Evolutionary conservation across 2,888 invertebrate species (phyloP), one percentile per base, ranked within the genome.

Genomic region (Ptychoptera contaminata): DNA sequence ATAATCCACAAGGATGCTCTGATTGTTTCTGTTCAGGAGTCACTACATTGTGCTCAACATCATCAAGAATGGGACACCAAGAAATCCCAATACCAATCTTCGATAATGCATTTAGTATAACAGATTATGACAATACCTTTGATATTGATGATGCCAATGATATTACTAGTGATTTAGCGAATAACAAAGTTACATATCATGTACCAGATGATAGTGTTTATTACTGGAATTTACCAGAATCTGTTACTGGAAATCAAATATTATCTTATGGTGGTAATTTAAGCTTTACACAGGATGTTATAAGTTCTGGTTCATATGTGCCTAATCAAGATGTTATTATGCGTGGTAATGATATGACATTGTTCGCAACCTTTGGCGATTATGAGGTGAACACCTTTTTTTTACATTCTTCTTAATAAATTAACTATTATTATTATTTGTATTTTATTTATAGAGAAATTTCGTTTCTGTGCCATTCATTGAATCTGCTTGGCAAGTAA

Each of bases 21-120:
- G 70, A 79, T 44, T 96, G 94, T 60, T 93, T 79, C 70, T 96
- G 94, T 62, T 88, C 86, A 16, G 87, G 86, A 10, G 77, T 83
- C 8, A 75, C 82, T 1, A 69, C 68, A 2, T 73, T 78, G 30
- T 96, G 94, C 59, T 23, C 23, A 23, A 52, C 55, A 12, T 52
- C 61, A 1, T 61, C 62, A 65, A 47, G 53, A 32, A 61, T 77
- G 4, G 79, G 72, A 54, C 66, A 76, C 42, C 74, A 77, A 50
- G 75, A 78, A 59, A 77, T 82, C 44, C 78, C 81, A 1, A 72
- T 74, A 53, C 71, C 72, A 54, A 70, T 80, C 37, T 67, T 74
- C 16, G 67, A 67, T 43, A 65, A 67, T 53, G 73, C 73, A 15
- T 79, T 82, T 47, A 69, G 71, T 6, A 62, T 83, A 16, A 76